A percentile compares a stretch with the other conserved stretches of the same genome.
phyloP scores from a whole-genome alignment of 2,888 invertebrate species.

The Acanthosepion pharaonis region DNA sequence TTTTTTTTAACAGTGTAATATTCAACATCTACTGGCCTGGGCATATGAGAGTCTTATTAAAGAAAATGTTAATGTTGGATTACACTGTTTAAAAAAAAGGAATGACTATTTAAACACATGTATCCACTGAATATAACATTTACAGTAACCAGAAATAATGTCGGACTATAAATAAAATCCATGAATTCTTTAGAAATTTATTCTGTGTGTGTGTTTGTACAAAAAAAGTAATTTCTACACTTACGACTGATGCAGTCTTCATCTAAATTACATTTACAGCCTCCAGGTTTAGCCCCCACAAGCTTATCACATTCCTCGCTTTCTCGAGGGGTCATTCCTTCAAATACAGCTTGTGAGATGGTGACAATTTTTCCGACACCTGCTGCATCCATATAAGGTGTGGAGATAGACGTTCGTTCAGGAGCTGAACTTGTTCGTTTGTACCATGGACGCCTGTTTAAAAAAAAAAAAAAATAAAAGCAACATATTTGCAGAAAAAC shows the following conservation, averaged over 20 bases:
- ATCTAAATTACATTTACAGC: slow-evolving; percentile 73
- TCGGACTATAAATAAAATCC: no score
- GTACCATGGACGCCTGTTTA: slow-evolving; percentile 73
- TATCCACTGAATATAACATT: no score
- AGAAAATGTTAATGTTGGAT: no score
- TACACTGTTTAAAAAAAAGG: no score
- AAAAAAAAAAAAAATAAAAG: not conserved
- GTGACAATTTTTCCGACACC: slow-evolving; percentile 76
- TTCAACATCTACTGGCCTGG: no score
- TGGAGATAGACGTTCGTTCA: slow-evolving; percentile 74
- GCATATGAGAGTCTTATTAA: no score
- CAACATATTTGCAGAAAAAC: not conserved
- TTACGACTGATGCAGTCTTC: slow-evolving; percentile 73
- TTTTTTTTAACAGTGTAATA: no score
- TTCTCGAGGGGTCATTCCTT: slow-evolving; percentile 73
- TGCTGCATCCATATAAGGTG: slow-evolving; percentile 75
- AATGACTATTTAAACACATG: no score
- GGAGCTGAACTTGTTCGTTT: slow-evolving; percentile 72
- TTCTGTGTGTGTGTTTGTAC: not conserved
- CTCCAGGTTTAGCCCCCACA: slow-evolving; percentile 71
- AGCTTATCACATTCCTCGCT: slow-evolving; percentile 66
- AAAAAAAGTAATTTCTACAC: slow-evolving; percentile 50
- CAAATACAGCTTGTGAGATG: slow-evolving; percentile 75
- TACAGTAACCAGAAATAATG: no score
- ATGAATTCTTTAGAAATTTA: no score